A percentile compares a stretch with the other conserved stretches of the same genome.
These are phyloP conservation scores for Rhaphigaster nebulosa DNA, from an alignment of 2,888 invertebrate species.

Conservation along the genomic window DNA sequence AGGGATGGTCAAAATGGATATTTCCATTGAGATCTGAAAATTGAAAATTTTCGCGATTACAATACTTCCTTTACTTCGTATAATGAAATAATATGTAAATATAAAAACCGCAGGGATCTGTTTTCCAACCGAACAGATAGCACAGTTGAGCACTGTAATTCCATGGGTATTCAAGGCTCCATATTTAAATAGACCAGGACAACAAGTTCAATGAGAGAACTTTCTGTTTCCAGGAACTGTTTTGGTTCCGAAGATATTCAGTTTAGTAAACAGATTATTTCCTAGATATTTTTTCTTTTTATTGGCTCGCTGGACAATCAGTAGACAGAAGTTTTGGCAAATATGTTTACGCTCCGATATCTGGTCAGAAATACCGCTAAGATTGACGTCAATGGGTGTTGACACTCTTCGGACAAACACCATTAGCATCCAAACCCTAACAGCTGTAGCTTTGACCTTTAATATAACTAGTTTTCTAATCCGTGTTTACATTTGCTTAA, in stretches of 20 bases:
- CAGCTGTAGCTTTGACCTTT: background rate
- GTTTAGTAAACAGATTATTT: slow-evolving; percentile 13
- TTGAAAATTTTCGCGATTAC: too few relatives aligned
- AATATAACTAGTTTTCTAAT: slow-evolving; percentile 9
- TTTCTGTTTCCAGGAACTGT: slow-evolving; percentile 30
- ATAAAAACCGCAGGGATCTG: too few relatives aligned
- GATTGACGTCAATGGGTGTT: background rate
- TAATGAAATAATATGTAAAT: too few relatives aligned
- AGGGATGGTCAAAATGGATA: too few relatives aligned
- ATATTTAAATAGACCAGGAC: background rate
- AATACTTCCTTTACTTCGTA: too few relatives aligned
- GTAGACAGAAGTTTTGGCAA: background rate
- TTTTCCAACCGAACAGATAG: background rate
- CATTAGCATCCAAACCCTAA: background rate
- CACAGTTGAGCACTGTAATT: background rate
- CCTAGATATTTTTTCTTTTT: background rate
- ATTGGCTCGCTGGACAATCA: background rate
- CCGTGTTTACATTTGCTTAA: background rate
- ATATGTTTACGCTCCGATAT: background rate
- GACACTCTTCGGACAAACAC: slow-evolving; percentile 22
- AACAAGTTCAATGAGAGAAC: background rate
- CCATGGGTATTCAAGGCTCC: background rate
- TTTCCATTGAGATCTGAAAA: too few relatives aligned
- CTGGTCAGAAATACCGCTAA: slow-evolving; percentile 25
- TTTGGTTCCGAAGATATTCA: background rate